Conservation (phyloP, 2,888 invertebrate genomes). For the Halictus quadricinctus region DNA sequence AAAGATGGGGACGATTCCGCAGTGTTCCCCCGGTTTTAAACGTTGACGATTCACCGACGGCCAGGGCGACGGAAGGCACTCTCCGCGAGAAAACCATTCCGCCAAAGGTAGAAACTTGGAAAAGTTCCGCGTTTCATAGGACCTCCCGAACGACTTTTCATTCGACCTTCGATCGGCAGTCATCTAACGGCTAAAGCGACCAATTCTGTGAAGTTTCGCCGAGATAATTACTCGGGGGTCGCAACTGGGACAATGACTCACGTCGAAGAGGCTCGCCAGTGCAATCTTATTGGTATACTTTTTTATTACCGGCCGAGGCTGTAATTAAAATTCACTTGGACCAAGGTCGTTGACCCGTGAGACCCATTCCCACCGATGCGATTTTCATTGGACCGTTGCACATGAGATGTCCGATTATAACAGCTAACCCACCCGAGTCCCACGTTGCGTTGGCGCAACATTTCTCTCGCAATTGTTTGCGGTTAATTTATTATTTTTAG, state of each 20-base stretch:
- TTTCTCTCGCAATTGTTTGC: too few relatives aligned
- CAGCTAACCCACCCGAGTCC: background rate
- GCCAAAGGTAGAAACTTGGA: conserved; percentile 36
- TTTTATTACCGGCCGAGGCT: conserved; percentile 13
- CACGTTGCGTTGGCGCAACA: background rate
- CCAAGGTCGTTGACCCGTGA: background rate
- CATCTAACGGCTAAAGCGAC: conserved; percentile 41
- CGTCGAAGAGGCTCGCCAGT: background rate
- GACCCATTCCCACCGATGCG: background rate
- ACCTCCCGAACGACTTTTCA: conserved; percentile 55
- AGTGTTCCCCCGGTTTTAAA: conserved; percentile 16
- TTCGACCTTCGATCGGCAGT: conserved; percentile 45
- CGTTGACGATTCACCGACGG: conserved; percentile 41
- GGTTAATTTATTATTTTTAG: too few relatives aligned
- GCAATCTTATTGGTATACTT: conserved; percentile 40
- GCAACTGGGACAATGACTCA: conserved; percentile 24
- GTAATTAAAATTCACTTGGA: conserved; percentile 48
- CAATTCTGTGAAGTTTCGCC: conserved; percentile 40
- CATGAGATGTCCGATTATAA: background rate
- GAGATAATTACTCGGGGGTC: conserved; percentile 45
- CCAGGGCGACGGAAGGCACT: conserved; percentile 13
- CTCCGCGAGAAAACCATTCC: conserved; percentile 41
- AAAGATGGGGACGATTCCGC: conserved; percentile 22
- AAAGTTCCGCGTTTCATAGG: conserved; percentile 43
- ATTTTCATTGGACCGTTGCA: background rate